Conservation (phyloP, 2,113 vertebrate genomes). For the Collichthys lucidus region DNA sequence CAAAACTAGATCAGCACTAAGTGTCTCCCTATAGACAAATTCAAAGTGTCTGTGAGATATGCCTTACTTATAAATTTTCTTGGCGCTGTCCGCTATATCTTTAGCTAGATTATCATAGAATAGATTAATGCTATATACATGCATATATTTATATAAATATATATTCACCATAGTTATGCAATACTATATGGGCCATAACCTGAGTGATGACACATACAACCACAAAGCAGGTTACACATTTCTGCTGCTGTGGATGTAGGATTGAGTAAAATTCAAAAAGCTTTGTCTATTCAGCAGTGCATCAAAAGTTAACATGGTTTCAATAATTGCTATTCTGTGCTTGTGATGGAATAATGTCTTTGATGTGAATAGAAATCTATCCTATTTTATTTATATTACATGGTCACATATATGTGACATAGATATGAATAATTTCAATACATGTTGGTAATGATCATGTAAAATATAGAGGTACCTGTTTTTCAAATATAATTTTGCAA, state of each 20-base stretch:
- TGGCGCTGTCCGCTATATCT: conserved; percentile 13
- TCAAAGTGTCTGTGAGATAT: conserved; percentile 23
- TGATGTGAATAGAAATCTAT: background rate
- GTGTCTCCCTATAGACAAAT: conserved; percentile 69
- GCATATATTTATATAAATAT: background rate
- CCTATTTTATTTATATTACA: background rate
- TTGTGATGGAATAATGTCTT: background rate
- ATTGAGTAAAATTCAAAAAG: too few species aligned
- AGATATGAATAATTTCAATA: background rate
- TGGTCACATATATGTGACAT: background rate
- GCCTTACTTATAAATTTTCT: background rate
- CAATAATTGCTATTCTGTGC: background rate
- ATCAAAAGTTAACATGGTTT: background rate
- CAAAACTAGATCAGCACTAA: conserved; percentile 76
- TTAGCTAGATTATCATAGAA: background rate
- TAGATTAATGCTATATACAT: background rate
- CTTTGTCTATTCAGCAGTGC: background rate
- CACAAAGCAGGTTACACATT: background rate
- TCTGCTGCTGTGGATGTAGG: too few species aligned
- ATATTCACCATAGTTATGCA: background rate
- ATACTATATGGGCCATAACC: background rate
- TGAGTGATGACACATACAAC: background rate
- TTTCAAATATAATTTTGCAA: background rate
- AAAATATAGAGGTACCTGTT: background rate
- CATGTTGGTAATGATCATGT: background rate